Evolutionary conservation across 1,140 invertebrate species (phyloP).

Genomic region (Zeugodacus cucurbitae): DNA sequence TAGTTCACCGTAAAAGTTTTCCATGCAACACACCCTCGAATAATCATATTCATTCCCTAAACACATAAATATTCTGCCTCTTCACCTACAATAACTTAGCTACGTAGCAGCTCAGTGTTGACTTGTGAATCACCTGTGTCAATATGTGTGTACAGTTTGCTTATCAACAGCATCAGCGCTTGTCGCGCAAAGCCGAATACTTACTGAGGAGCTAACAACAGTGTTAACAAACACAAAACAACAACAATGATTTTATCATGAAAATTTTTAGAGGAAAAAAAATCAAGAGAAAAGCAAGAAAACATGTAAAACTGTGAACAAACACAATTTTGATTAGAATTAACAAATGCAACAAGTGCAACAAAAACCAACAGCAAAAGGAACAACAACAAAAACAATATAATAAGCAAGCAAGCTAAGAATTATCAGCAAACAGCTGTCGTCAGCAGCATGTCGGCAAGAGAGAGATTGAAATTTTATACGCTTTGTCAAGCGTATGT

Average conservation of each 20-base stretch:
- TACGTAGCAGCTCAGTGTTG: not conserved
- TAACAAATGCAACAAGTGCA: not conserved
- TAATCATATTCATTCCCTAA: not conserved
- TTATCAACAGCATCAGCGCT: not conserved
- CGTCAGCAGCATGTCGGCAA: not conserved
- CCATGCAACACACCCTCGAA: not conserved
- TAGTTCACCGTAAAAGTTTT: not conserved
- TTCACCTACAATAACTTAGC: not conserved
- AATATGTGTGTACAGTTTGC: not conserved
- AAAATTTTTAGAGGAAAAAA: not conserved
- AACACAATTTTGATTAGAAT: not conserved
- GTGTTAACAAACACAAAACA: not conserved
- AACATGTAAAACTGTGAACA: not conserved
- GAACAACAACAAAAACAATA: not conserved
- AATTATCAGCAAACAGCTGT: not conserved
- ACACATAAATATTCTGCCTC: not conserved
- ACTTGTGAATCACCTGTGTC: slow-evolving; percentile 5
- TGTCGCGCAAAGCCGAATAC: not conserved
- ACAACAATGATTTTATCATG: not conserved
- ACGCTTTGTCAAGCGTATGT: not conserved
- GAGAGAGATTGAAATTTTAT: not conserved
- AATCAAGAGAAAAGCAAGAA: not conserved
- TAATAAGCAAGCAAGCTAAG: not conserved
- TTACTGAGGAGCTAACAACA: not conserved
- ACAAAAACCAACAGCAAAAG: not conserved